Evolutionary conservation across 2,888 invertebrate genomes (phyloP).

Genomic region (Oxyscelio sp.): DNA sequence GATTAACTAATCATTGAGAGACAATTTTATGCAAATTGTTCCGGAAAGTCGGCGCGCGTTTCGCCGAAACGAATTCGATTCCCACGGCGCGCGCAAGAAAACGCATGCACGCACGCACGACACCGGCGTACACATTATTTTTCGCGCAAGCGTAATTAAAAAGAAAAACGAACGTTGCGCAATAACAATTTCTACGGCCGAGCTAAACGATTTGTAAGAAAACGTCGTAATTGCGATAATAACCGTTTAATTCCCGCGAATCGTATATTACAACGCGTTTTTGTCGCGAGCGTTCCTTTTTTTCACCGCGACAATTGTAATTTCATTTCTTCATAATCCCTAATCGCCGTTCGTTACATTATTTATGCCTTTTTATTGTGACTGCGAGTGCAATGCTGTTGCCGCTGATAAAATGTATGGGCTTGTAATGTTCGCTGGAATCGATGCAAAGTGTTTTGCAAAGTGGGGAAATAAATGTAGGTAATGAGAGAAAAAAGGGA

Average conservation of each 20-base stretch:
- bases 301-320: constrained; percentile 22
- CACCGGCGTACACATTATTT: constrained; percentile 34
- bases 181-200: constrained; percentile 27
- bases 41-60: constrained; percentile 43
- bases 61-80: constrained; percentile 35
- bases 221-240: constrained; percentile 35
- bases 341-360: constrained; percentile 1
- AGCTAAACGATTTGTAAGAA: constrained; percentile 40
- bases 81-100: constrained; percentile 14
- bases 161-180: constrained; percentile 41
- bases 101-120: constrained; percentile 27
- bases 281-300: neutral
- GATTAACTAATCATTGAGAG: constrained; percentile 38
- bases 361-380: neutral
- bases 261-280: constrained; percentile 26
- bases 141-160: constrained; percentile 37
- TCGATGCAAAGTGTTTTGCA: too few species aligned
- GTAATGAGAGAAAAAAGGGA: too few species aligned
- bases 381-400: neutral
- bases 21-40: constrained; percentile 59
- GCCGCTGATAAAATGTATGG: too few species aligned
- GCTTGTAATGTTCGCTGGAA: too few species aligned
- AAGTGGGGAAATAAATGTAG: too few species aligned
- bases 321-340: constrained; percentile 15
- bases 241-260: constrained; percentile 26